Base-by-base conservation (phyloP, 2,888 invertebrate genomes). In the Erebia ligea region DNA sequence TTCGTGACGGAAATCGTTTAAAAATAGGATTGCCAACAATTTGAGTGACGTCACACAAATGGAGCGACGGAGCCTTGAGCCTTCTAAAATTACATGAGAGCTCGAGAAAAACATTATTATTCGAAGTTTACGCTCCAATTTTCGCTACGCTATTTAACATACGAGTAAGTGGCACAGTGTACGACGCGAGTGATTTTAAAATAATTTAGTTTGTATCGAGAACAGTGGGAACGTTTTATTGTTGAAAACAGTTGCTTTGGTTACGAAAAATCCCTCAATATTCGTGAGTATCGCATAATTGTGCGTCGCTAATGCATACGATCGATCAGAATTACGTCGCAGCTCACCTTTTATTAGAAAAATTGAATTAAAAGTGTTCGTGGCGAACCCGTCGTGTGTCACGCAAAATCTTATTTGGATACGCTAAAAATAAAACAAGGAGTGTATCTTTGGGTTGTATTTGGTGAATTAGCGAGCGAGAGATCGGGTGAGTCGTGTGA, bases 1-100 rank as follows among this genome's bases (percentile, higher is more conserved):
- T 79, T 81, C 71, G 69, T 85, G 84, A 86, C 88, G 90, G 91
- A 92, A 91, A 85, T 90, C 81, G 85, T 84, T 89, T 86, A 89
- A 91, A 92, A 93, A 92, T 92, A 92, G 91, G 92, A 91, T 91
- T 91, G 92, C 92, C 93, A 91, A 92, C 93, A 88, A 89, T 91
- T 86, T 82, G 84, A 84, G 87, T 93, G 93, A 93, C 93, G 93
- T 93, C 93, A 93, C 87, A 79, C 81, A 79, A 85, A 88, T 64
- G 70, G 87, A 89, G 87, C 84, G 82, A 87, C 86, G 84, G 85
- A 86, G 88, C 86, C 89, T 86, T 77, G 80, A 78, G 80, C 78
- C 77, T 78, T 91, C 92, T 93, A 93, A 92, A 90, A 92, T 93
- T 93, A 93, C 93, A 90, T 84, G 80, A 83, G 86, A 83, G 86